These are phyloP conservation scores for Mus caroli DNA, from an alignment of 2,797 vertebrate species.

Conservation along the genomic window DNA sequence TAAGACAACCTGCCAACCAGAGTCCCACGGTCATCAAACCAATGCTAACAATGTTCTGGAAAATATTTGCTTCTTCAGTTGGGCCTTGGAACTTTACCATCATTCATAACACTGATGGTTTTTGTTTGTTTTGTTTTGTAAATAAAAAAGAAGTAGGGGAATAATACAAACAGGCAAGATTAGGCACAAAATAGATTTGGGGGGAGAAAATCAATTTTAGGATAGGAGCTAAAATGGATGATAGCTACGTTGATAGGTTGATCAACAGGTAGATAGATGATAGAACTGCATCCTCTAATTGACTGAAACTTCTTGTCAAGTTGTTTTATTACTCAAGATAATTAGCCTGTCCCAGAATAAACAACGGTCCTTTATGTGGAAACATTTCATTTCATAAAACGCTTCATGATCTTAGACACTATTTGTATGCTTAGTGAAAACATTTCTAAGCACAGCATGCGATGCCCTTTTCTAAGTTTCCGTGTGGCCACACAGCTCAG, in stretches of 20 bases:
- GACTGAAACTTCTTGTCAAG: slow-evolving; percentile 31
- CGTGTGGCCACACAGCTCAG: background rate
- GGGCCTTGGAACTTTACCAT: background rate
- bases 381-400: background rate
- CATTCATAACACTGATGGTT: background rate
- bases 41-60: background rate
- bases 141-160: background rate
- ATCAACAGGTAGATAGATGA: background rate
- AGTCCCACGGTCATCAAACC: background rate
- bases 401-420: background rate
- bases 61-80: slow-evolving; percentile 4
- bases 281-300: background rate
- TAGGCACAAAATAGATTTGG: background rate
- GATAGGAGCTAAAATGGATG: background rate
- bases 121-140: background rate
- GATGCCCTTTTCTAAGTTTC: background rate
- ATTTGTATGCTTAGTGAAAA: background rate
- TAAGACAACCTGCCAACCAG: background rate
- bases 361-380: slow-evolving; percentile 15
- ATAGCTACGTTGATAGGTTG: background rate
- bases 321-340: slow-evolving; percentile 24
- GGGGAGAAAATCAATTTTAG: slow-evolving; percentile 41
- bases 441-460: background rate
- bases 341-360: slow-evolving; percentile 55
- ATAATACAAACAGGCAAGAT: background rate